These are phyloP conservation scores for Neofelis nebulosa DNA, from an alignment of 2,113 vertebrate genomes.

Conservation along the genomic window DNA sequence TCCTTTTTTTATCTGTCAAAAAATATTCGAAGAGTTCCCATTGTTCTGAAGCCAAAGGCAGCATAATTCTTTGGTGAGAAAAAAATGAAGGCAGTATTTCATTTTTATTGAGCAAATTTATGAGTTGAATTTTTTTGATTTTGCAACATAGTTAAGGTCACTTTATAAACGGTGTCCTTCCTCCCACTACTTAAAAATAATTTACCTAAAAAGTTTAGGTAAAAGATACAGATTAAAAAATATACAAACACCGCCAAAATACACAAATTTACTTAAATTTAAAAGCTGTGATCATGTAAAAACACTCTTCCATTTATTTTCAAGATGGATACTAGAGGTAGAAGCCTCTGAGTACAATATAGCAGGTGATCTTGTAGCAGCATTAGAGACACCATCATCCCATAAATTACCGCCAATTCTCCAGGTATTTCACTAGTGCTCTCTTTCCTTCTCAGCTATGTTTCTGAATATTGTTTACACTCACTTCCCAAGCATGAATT, in stretches of 20 bases:
- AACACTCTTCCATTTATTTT: neutral
- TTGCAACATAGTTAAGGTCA: neutral
- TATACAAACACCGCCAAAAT: neutral
- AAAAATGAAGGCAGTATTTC: neutral
- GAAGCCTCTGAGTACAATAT: neutral
- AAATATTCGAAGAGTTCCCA: constrained; percentile 1
- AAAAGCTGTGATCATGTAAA: neutral
- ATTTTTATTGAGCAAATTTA: constrained; percentile 49
- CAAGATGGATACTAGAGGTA: neutral
- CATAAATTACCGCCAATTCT: neutral
- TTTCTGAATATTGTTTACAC: neutral
- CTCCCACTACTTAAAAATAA: neutral
- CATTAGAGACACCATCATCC: neutral
- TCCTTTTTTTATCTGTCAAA: constrained; percentile 37
- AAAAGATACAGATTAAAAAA: neutral
- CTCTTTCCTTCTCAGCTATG: neutral
- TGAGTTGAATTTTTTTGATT: neutral
- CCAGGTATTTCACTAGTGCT: neutral
- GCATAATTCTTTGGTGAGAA: neutral
- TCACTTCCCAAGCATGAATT: neutral
- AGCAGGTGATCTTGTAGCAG: neutral
- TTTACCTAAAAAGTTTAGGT: neutral
- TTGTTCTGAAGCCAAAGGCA: constrained; percentile 8
- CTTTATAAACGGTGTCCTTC: neutral
- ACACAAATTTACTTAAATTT: neutral